A percentile compares a stretch with the other conserved stretches of the same genome.
These are phyloP conservation scores for Apoda limacodes DNA, from an alignment of 2,888 invertebrate species.

Conservation along the genomic window DNA sequence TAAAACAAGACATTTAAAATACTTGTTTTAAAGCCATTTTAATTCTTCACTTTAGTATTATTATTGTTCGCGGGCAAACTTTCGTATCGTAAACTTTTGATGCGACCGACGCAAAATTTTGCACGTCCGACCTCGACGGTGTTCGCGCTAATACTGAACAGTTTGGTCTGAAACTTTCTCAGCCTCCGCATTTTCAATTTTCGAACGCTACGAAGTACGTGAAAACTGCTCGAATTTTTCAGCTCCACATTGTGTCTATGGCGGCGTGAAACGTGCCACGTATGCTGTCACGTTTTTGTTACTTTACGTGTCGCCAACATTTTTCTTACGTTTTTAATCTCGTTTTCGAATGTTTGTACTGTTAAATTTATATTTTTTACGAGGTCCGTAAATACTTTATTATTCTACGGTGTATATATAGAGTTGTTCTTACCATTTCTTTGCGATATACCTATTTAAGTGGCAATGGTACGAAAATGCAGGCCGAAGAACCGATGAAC, in stretches of 20 bases:
- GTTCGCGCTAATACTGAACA: constrained; percentile 38
- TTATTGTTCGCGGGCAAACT: constrained; percentile 24
- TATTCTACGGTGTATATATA: too few relatives aligned
- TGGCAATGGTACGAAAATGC: too few relatives aligned
- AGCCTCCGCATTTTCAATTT: constrained; percentile 34
- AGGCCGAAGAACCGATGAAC: too few relatives aligned
- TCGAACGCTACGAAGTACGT: constrained; percentile 35
- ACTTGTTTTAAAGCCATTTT: not conserved
- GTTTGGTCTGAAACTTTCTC: constrained; percentile 31
- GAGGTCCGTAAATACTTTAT: too few relatives aligned
- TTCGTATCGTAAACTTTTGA: constrained; percentile 45
- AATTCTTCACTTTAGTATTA: constrained; percentile 10
- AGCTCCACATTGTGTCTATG: constrained; percentile 20
- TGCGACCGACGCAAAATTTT: constrained; percentile 16
- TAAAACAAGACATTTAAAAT: not conserved
- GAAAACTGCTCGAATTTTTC: constrained; percentile 27
- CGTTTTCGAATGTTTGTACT: too few relatives aligned
- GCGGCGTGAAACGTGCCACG: too few relatives aligned
- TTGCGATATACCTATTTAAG: too few relatives aligned
- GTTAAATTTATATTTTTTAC: too few relatives aligned
- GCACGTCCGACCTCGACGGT: constrained; percentile 32
- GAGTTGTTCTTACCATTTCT: too few relatives aligned
- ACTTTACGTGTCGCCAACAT: too few relatives aligned
- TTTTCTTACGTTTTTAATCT: too few relatives aligned
- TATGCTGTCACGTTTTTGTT: too few relatives aligned